phyloP scores from a whole-genome alignment of 2,888 invertebrate species.

The Mythimna lalbum region DNA sequence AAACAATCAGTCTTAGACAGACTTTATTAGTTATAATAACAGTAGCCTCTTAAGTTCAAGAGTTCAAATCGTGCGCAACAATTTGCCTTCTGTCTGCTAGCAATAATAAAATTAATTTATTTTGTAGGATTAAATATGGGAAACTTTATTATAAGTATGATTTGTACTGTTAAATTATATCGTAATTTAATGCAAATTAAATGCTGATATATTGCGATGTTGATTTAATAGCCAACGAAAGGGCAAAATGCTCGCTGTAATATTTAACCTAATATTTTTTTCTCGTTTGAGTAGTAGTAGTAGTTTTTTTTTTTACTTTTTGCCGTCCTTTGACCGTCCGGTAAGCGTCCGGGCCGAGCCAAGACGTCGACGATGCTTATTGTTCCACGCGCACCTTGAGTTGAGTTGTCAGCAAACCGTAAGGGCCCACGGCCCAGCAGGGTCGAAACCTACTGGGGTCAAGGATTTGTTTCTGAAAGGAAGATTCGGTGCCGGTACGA shows the following conservation, averaged over 20 bases:
- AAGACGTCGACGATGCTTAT: too few species aligned
- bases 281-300: too few species aligned
- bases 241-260: neutral
- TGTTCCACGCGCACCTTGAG: too few species aligned
- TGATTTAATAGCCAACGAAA: neutral
- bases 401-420: too few species aligned
- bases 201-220: neutral
- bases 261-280: neutral
- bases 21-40: conserved; percentile 44
- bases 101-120: conserved; percentile 32
- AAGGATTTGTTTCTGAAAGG: too few species aligned
- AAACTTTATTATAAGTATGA: neutral
- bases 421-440: too few species aligned
- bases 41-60: conserved; percentile 50
- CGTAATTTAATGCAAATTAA: neutral
- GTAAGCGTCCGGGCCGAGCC: too few species aligned
- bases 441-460: too few species aligned
- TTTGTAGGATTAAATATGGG: conserved; percentile 3
- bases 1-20: conserved; percentile 13
- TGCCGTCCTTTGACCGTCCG: too few species aligned
- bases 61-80: conserved; percentile 52
- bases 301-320: too few species aligned
- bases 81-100: conserved; percentile 41
- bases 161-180: neutral
- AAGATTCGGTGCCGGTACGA: too few species aligned